Evolutionary conservation across 2,113 vertebrate species (phyloP).

Genomic region (Hepsetus odoe): DNA sequence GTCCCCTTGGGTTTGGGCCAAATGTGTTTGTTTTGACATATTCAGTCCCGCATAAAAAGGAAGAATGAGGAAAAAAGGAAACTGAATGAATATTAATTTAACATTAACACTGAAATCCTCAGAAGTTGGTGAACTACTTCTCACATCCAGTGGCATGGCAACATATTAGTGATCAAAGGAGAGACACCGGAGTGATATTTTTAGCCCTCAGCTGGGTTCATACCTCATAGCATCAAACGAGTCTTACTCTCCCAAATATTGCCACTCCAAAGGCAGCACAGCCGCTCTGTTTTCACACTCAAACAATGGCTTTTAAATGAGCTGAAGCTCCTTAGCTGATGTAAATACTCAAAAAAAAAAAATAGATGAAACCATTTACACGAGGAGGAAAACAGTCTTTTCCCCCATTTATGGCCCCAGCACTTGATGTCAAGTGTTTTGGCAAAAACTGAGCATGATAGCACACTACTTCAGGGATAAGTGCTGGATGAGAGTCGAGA

Average conservation of each 20-base stretch:
- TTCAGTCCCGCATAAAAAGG: not conserved
- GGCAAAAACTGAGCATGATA: not conserved
- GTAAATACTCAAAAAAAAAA: not conserved
- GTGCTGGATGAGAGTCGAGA: not conserved
- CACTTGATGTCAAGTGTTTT: not conserved
- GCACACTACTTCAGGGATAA: not conserved
- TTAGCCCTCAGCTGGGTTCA: not conserved
- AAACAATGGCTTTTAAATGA: not conserved
- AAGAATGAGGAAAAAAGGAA: not conserved
- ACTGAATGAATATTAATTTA: conserved; percentile 32
- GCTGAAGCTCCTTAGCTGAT: not conserved
- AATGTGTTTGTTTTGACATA: not conserved
- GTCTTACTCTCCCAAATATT: conserved; percentile 12
- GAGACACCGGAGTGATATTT: conserved; percentile 2
- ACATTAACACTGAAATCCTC: conserved; percentile 6
- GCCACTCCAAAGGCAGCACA: not conserved
- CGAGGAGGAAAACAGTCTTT: not conserved
- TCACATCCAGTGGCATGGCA: conserved; percentile 4
- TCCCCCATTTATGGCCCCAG: not conserved
- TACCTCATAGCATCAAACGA: not conserved
- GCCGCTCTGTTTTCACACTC: conserved; percentile 9
- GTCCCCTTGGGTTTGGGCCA: too few relatives aligned
- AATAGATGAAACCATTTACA: not conserved
- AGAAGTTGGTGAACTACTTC: conserved; percentile 8
- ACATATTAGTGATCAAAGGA: conserved; percentile 17